Evolutionary conservation across 23 tunicate genomes (phyloP), one percentile per base, ranked within the genome.

Genomic region (Halocynthia roretzi): DNA sequence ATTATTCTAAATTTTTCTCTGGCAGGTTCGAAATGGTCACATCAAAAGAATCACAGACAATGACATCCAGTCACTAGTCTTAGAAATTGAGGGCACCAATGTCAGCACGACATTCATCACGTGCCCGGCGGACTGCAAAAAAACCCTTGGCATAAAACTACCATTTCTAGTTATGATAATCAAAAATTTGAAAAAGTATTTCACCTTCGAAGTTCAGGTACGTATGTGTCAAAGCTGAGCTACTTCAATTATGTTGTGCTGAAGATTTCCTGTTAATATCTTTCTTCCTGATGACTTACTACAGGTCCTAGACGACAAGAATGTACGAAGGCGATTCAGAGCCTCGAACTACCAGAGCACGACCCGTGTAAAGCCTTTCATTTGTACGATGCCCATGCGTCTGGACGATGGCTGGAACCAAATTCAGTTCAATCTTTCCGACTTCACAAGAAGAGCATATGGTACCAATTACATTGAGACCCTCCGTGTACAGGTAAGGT

Each of bases 401-500:
- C 77, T 96, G 76, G 99, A 96, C 61, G 99, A 96, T 71, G 99
- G 99, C 6, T 96, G 99, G 99, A 96, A 96, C 63, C 99, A 96
- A 64, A 96, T 96, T 76, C 99, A 96, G 56, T 96, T 96, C 61
- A 96, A 96, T 84, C 73, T 96, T 50, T 96, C 99, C 0, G 99
- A 96, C 87, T 96, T 96, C 81, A 96, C 99, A 18, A 79, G 99
- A 62, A 86, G 99, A 80, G 99, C 99, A 7, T 96, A 96, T 64
- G 99, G 99, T 50, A 96, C 99, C 62, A 96, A 96, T 82, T 96
- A 96, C 83, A 96, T 96, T 71, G 99, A 96, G 80, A 96, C 99
- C 9, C 83, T 96, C 18, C 93, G 99, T 75, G 99, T 96, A 17
- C 98, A 93, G 90, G 98, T n/a, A n/a, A n/a, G 65, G 17, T n/a